phyloP scores from a whole-genome alignment of 2,888 invertebrate genomes.

The Drosophila aldrichi region DNA sequence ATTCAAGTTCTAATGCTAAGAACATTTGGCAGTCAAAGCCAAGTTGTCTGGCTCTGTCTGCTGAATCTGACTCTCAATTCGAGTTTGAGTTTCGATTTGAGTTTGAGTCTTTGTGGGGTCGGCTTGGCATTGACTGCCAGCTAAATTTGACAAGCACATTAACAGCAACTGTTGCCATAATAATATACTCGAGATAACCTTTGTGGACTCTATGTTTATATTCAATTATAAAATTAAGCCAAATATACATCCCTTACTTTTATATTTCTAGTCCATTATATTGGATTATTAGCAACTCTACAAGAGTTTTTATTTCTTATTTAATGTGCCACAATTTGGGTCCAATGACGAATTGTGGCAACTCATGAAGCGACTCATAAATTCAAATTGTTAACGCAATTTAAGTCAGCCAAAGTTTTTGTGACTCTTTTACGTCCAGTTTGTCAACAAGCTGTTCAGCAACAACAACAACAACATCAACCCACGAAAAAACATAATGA shows the following conservation, averaged over 20 bases:
- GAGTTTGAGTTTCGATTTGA: background rate
- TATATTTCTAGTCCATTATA: background rate
- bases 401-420: constrained; percentile 24
- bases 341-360: constrained; percentile 62
- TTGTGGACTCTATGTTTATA: background rate
- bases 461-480: constrained; percentile 2
- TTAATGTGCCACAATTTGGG: constrained; percentile 63
- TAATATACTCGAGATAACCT: constrained; percentile 6
- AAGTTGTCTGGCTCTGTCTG: constrained; percentile 22
- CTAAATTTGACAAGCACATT: constrained; percentile 13
- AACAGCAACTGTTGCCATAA: constrained; percentile 16
- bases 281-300: background rate
- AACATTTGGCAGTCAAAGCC: constrained; percentile 57
- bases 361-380: constrained; percentile 42
- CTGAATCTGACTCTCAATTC: constrained; percentile 6
- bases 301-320: background rate
- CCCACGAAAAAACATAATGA: constrained; percentile 48
- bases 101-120: background rate
- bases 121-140: constrained; percentile 44
- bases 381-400: constrained; percentile 63
- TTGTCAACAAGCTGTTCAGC: constrained; percentile 31
- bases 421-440: constrained; percentile 21
- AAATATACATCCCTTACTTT: background rate
- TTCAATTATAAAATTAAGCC: background rate
- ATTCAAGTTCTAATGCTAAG: constrained; percentile 52